These are phyloP conservation scores for Picus viridis DNA, from an alignment of 2,797 vertebrate species.

Conservation along the genomic window DNA sequence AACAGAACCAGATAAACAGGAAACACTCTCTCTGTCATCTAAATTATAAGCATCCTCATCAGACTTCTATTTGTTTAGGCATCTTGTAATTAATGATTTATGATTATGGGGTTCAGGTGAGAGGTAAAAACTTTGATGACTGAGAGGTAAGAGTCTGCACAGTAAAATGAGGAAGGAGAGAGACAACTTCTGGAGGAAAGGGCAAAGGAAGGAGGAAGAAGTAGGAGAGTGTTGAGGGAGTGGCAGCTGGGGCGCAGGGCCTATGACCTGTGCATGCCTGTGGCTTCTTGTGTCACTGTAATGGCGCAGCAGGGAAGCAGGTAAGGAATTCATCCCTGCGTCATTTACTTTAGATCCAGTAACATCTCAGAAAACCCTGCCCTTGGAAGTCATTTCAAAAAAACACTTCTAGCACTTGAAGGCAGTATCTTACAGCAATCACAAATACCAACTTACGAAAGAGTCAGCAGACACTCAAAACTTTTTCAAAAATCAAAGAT, in stretches of 20 bases:
- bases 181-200: neutral
- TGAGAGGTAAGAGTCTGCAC: neutral
- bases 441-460: neutral
- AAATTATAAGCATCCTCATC: constrained; percentile 41
- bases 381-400: neutral
- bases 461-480: neutral
- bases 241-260: neutral
- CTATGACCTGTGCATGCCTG: neutral
- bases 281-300: constrained; percentile 25
- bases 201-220: neutral
- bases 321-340: neutral
- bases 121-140: neutral
- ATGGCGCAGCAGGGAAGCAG: neutral
- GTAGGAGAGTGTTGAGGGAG: fast-evolving
- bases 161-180: neutral
- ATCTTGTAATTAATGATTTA: constrained; percentile 17
- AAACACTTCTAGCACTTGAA: neutral
- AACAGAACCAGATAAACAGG: constrained; percentile 56
- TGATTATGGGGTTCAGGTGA: constrained; percentile 13
- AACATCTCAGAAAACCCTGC: neutral
- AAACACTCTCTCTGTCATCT: constrained; percentile 51
- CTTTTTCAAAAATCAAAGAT: neutral
- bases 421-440: neutral
- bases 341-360: neutral
- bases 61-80: neutral